Evolutionary conservation across 2,888 invertebrate species (phyloP), one percentile per base, ranked within the genome.

Genomic region (Gymnocheta viridis): DNA sequence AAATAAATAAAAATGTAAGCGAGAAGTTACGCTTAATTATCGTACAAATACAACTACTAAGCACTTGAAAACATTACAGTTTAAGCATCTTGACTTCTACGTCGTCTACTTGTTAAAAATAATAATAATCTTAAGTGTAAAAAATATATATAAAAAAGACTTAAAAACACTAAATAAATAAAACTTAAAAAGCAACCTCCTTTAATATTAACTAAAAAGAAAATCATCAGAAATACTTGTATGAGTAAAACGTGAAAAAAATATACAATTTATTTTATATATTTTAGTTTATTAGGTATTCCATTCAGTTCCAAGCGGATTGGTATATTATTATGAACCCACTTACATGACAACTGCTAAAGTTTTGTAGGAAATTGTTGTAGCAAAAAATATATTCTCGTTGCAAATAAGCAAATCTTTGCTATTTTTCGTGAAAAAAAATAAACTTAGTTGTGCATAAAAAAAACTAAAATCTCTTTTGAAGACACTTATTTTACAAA

Each of bases 1-100:
- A 72, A 58, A 22, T 14, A 19, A 72, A 47, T 19, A 29, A 58
- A 51, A 64, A 29, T 38, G n/a, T 38, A 73, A 51, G 6, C 41
- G n/a, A 74, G 14, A 54, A 54, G 38, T 19, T 24, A 22, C 70
- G 56, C 32, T 72, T 58, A 72, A 58, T 72, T 72, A 64, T 54
- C 51, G 41, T 38, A 29, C 49, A 54, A 64, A 35, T 51, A 62
- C 27, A 24, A 69, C 17, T 4, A 56, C 10, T 49, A 22, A 49
- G 19, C 72, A 72, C 64, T 79, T 72, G 44, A 72, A 56, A 64
- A 41, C 35, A 54, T 17, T 69, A 60, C 5, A 70, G 51, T 44
- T 64, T 82, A 82, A 82, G 82, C 78, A 82, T 82, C 74, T 79
- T 78, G 69, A 69, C 62, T 77, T 35, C 66, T 58, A 47, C 17